Percentiles rank a stretch among this genome's conserved stretches.
These are phyloP conservation scores for Agrochola lychnidis DNA, from an alignment of 2,888 invertebrate species.

Conservation along the genomic window DNA sequence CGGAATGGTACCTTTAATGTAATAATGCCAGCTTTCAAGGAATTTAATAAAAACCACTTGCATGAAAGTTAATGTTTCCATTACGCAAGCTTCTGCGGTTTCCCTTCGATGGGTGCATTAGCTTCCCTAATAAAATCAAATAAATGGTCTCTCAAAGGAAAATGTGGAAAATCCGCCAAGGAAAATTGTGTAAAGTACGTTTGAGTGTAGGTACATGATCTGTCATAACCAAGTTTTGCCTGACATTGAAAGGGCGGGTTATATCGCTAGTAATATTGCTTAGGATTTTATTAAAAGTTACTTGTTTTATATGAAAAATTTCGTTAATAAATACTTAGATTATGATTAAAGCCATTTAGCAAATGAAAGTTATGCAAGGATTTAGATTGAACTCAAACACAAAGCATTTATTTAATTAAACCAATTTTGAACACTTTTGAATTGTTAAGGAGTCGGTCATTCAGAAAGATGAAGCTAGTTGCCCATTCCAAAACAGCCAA, in stretches of 20 bases:
- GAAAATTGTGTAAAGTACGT: background rate
- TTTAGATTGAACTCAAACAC: too few relatives aligned
- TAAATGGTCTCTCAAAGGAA: background rate
- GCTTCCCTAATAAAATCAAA: conserved; percentile 15
- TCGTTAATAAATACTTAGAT: background rate
- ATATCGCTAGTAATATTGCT: conserved; percentile 3
- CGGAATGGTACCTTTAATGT: background rate
- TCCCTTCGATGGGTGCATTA: background rate
- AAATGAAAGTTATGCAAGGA: too few relatives aligned
- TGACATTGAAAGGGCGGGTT: conserved; percentile 34
- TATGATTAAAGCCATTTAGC: too few relatives aligned
- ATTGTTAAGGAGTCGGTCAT: too few relatives aligned
- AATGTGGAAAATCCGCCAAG: background rate
- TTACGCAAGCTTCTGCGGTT: background rate
- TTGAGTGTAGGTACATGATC: conserved; percentile 7
- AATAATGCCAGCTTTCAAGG: conserved; percentile 5
- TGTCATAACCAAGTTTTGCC: conserved; percentile 21
- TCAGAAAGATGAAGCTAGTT: too few relatives aligned
- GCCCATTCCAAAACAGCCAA: too few relatives aligned
- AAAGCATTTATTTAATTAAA: too few relatives aligned
- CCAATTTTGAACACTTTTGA: too few relatives aligned
- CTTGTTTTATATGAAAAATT: background rate
- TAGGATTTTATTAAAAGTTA: conserved; percentile 1
- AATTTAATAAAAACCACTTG: conserved; percentile 14
- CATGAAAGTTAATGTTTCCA: conserved; percentile 17